phyloP scores from a whole-genome alignment of 1,140 invertebrate genomes.

The Condylostylus longicornis region DNA sequence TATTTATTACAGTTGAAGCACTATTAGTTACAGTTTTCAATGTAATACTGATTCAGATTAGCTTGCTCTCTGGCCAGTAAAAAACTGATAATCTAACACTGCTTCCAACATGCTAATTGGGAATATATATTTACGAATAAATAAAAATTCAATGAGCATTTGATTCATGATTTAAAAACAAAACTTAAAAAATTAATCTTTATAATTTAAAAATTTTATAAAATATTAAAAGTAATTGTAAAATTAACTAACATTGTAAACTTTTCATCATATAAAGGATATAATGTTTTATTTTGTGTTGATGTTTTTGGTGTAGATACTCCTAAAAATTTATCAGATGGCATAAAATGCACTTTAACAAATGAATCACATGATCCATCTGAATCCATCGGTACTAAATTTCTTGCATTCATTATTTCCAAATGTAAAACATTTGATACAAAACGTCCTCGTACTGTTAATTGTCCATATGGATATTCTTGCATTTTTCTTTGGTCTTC shows the following conservation, averaged over 20 bases:
- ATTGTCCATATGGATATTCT: constrained; percentile 47
- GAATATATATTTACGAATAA: background rate
- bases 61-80: too few species aligned
- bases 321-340: constrained; percentile 67
- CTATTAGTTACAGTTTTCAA: too few species aligned
- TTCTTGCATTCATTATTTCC: constrained; percentile 77
- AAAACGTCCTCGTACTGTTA: constrained; percentile 54
- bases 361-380: constrained; percentile 87
- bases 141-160: too few species aligned
- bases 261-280: constrained; percentile 85
- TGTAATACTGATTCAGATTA: too few species aligned
- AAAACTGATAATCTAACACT: too few species aligned
- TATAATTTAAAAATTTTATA: too few species aligned
- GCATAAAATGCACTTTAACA: constrained; percentile 71
- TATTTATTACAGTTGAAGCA: too few species aligned
- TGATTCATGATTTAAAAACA: background rate
- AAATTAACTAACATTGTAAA: constrained; percentile 82
- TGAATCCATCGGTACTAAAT: constrained; percentile 71
- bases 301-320: constrained; percentile 64
- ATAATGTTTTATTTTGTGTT: constrained; percentile 81
- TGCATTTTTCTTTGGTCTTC: constrained; percentile 45
- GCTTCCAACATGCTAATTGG: too few species aligned
- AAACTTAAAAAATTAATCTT: too few species aligned
- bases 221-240: too few species aligned
- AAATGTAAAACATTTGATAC: constrained; percentile 37